Evolutionary conservation across 2,797 vertebrate species (phyloP), one percentile per base, ranked within the genome.

Genomic region (Sparidentex hasta): DNA sequence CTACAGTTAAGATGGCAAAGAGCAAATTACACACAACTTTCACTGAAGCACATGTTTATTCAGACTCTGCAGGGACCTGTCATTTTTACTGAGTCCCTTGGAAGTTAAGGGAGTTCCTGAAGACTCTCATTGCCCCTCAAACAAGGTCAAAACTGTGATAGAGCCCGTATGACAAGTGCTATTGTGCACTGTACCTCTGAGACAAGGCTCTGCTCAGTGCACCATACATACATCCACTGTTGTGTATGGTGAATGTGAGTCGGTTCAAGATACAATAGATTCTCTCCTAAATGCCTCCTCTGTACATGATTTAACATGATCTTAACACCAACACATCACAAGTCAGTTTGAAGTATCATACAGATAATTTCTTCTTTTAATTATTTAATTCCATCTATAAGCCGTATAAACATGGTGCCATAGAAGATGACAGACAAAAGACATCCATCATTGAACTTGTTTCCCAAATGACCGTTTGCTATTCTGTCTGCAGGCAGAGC

Each of bases 1-100:
- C 94, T 94, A 95, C 94, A 94, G 94, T 95, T 95, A 95, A 94
- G 92, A 94, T 93, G 93, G 93, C 94, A 95, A 94, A 95, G 93
- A 95, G 94, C 93, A 95, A 95, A 95, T 96, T 94, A 92, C 90
- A 84, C 88, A 93, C 87, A 95, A 95, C 92, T 95, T 94, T 92
- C 90, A 91, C 94, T 87, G 90, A 92, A 91, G 89, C 89, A 80
- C 84, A 85, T 94, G 92, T 94, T 95, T 94, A 89, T 92, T 77
- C 74, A 88, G 87, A 79, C 89, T 94, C 94, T 93, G 85, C 70
- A 51, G 95, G 94, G 95, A 95, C 85, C 78, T 91, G 89, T 89
- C 87, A 88, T 91, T 92, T 90, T 87, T 86, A 87, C 86, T 71
- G 72, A 65, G 87, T 89, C 94, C 89, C 88, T 74, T 54, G 84